Conservation (phyloP, 2,797 vertebrate species). For the Xiphophorus birchmanni region DNA sequence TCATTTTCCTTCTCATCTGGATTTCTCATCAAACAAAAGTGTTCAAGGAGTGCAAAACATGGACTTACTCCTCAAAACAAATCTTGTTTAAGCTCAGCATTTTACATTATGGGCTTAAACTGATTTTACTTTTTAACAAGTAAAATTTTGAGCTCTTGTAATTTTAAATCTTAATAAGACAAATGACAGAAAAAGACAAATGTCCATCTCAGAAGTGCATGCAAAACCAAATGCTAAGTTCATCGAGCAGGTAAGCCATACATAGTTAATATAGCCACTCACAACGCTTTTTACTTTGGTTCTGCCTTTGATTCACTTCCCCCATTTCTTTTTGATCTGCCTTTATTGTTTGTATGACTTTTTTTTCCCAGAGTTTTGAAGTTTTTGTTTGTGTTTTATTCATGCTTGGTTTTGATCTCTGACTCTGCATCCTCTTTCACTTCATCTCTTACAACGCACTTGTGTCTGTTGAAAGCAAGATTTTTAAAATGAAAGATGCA, state of each 20-base stretch:
- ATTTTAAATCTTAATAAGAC: constrained; percentile 30
- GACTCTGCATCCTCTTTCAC: constrained; percentile 14
- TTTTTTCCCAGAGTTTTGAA: constrained; percentile 25
- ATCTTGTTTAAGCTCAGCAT: not conserved
- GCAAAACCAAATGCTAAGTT: constrained; percentile 6
- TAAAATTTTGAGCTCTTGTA: not conserved
- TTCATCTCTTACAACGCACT: constrained; percentile 13
- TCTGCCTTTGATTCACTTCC: constrained; percentile 23
- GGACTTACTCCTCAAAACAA: constrained; percentile 15
- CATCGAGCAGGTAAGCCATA: constrained; percentile 17
- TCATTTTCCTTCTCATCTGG: constrained; percentile 55
- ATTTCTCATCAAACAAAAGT: constrained; percentile 35
- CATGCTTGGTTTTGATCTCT: constrained; percentile 42
- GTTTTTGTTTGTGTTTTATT: constrained; percentile 42
- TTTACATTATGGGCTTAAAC: not conserved
- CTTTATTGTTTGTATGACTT: constrained; percentile 25
- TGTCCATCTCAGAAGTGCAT: constrained; percentile 1
- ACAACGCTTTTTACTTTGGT: not conserved
- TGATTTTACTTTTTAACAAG: not conserved
- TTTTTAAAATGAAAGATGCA: constrained; percentile 8
- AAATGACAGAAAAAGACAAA: constrained; percentile 43
- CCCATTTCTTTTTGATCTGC: constrained; percentile 34
- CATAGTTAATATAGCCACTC: constrained; percentile 19
- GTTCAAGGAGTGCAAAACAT: constrained; percentile 44
- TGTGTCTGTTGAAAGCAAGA: constrained; percentile 13